Base-by-base conservation (phyloP, 2,797 vertebrate genomes). In the Lagodon rhomboides region DNA sequence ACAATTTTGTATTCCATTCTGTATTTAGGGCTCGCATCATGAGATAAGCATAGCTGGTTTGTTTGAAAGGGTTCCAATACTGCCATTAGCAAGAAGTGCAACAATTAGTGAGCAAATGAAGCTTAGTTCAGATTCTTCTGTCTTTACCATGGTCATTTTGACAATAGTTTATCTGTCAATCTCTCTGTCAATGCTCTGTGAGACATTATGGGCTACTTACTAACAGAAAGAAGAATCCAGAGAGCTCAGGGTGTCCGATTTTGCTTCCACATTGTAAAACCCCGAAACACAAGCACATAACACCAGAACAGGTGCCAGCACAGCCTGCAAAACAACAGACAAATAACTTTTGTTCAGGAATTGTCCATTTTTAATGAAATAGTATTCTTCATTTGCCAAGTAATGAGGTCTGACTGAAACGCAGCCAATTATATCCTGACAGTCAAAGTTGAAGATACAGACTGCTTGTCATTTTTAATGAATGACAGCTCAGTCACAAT, bases 151-250 rank as follows among this genome's bases (percentile, higher is more conserved):
- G 23, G 46, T 65, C 3, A 38, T 73, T 75, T 15, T 44, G 12
- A 54, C 8, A 11, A 18, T 23, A 1, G 4, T 38, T 63, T 23
- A 23, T 4, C 2, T 27, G 20, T n/a, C n/a, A n/a, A n/a, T n/a
- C n/a, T n/a, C n/a, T n/a, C n/a, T n/a, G n/a, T n/a, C n/a, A n/a
- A n/a, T n/a, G 49, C 15, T 73, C 6, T 73, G 55, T 63, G 30
- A 65, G 58, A 18, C 12, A 58, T 71, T 46, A 30, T 12, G 0
- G 51, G 25, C 5, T 71, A 93, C 94, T 94, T 88, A 95, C 94
- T 82, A 68, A 65, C 89, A 94, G 77, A 92, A 92, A 58, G 86
- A 84, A 11, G 79, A 50, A 79, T 94, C 93, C 63, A 20, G n/a
- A 7, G 44, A 13, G 68, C 79, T 83, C 66, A 88, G 76, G 13